Conservation (phyloP, 1,140 invertebrate species). For the Eubasilissa regina region DNA sequence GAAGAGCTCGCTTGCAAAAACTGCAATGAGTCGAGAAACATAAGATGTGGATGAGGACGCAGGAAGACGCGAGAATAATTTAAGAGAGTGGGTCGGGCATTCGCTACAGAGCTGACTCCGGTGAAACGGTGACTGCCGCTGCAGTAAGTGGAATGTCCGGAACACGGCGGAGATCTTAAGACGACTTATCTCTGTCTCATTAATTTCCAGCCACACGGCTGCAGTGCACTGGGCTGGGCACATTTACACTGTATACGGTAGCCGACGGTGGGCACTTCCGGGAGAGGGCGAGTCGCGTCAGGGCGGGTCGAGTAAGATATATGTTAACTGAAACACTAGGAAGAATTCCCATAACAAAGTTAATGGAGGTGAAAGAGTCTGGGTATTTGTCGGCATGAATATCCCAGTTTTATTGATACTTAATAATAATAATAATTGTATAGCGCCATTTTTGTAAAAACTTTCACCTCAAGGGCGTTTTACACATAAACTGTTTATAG, state of each 20-base stretch:
- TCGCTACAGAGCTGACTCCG: conserved; percentile 22
- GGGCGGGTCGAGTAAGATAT: no score
- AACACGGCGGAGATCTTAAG: conserved; percentile 25
- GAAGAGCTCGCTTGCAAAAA: conserved; percentile 5
- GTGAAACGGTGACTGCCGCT: conserved; percentile 29
- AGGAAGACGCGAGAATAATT: conserved; percentile 31
- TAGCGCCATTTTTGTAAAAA: no score
- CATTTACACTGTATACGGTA: background rate
- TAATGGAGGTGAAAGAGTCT: no score
- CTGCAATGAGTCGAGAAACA: background rate
- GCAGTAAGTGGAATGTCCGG: conserved; percentile 38
- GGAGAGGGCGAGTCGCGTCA: no score
- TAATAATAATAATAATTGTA: no score
- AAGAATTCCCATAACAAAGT: no score
- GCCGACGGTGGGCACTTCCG: background rate
- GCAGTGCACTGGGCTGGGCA: no score
- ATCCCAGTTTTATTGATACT: no score
- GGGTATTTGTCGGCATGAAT: no score
- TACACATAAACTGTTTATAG: no score
- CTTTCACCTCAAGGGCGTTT: no score
- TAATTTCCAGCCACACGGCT: conserved; percentile 44
- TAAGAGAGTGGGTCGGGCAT: conserved; percentile 10
- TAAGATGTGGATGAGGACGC: background rate
- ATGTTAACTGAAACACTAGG: no score
- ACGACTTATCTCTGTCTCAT: conserved; percentile 47